Percentiles rank a stretch among this genome's conserved stretches.
These are phyloP conservation scores for Hirtodrosophila duncani DNA, from an alignment of 2,888 invertebrate species.

Conservation along the genomic window DNA sequence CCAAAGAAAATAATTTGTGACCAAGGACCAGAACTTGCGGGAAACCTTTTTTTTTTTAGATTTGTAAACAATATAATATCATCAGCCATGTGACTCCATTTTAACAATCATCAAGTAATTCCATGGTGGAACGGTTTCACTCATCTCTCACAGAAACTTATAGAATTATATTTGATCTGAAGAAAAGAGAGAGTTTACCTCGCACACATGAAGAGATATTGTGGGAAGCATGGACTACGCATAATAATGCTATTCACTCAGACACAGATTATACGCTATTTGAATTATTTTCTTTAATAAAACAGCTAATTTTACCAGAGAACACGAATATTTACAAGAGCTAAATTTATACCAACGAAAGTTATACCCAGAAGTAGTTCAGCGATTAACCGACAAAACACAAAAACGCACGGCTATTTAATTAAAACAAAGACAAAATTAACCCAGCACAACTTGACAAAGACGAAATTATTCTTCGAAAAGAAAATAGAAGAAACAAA, in stretches of 20 bases:
- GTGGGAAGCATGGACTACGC: background rate
- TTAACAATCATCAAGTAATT: too few relatives aligned
- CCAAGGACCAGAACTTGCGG: too few relatives aligned
- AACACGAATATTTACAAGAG: slow-evolving; percentile 2
- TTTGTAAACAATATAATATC: too few relatives aligned
- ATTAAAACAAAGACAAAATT: background rate
- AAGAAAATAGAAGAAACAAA: background rate
- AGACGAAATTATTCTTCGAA: background rate
- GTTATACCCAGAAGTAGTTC: background rate
- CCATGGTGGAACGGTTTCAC: too few relatives aligned
- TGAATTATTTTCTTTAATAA: background rate
- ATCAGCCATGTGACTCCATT: too few relatives aligned
- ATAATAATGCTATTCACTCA: slow-evolving; percentile 1
- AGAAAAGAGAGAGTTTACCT: too few relatives aligned
- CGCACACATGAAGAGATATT: background rate
- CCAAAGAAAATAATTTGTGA: too few relatives aligned
- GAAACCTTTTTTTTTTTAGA: too few relatives aligned
- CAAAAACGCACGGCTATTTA: background rate
- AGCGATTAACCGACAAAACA: slow-evolving; percentile 1
- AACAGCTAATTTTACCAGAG: background rate
- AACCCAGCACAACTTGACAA: background rate
- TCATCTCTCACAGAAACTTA: too few relatives aligned
- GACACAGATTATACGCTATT: slow-evolving; percentile 1
- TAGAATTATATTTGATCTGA: too few relatives aligned
- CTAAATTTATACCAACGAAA: slow-evolving; percentile 1